Evolutionary conservation across 2,888 invertebrate genomes (phyloP), one percentile per base, ranked within the genome.

Genomic region (Drosophila lutescens): DNA sequence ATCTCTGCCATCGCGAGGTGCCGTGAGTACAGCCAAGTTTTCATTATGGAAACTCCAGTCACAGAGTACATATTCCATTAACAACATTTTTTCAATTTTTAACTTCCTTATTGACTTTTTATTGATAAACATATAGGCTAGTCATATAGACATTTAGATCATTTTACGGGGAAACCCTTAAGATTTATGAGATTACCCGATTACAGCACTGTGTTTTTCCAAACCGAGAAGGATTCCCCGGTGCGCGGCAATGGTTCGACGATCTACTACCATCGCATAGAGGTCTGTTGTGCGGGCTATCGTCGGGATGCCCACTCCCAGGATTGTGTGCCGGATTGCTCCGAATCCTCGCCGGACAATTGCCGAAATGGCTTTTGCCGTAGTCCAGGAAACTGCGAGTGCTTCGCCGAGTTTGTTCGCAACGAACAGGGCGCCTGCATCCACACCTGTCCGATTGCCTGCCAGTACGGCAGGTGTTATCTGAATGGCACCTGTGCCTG

Each of bases 271-370:
- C 95, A 89, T 80, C 93, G 94, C 74, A 93, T 95, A 74, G 93
- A 94, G 56, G 93, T 94, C 15, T 96, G 96, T 88, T 96, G 96
- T 85, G 93, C 93, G 0, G 96, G 96, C 26, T 96, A 94, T 91
- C 92, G 93, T 56, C 93, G 93, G 5, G 94, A 95, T 80, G 91
- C 93, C 1, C 93, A 94, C 89, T 93, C 91, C 7, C 51, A 67
- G 0, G 92, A 74, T 5, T 93, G 93, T 76, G 74, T 88, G 41
- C 92, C 93, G 0, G 84, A 91, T 15, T 94, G 94, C 76, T 51
- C 58, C 0, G 49, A 43, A 8, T 68, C 59, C 4, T 87, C 91
- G 13, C 92, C 93, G 2, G 74, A 87, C 2, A 93, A 93, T 67
- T 93, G 93, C 46, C 85, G 91, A 8, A 93, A 94, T 74, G 93